A percentile compares a stretch with the other conserved stretches of the same genome.
Evolutionary conservation across 2,113 vertebrate genomes (phyloP).

Genomic region (Tupaia tana): DNA sequence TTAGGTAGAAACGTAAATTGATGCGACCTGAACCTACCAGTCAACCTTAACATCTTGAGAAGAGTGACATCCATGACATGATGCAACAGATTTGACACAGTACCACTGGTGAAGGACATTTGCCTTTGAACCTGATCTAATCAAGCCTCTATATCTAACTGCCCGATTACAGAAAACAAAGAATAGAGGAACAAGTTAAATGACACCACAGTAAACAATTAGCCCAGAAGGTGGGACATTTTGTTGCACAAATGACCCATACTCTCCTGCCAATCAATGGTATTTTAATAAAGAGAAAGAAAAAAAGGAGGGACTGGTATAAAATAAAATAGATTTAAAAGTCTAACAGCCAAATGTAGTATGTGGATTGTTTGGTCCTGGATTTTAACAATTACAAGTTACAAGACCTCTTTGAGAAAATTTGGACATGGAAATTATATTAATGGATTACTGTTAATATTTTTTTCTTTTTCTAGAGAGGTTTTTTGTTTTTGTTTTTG

Average conservation of each 20-base stretch:
- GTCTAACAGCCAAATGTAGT: neutral
- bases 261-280: conserved; percentile 6
- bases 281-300: neutral
- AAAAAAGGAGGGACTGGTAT: neutral
- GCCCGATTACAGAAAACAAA: neutral
- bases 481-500: too few relatives aligned
- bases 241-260: neutral
- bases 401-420: conserved; percentile 52
- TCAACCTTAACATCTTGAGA: conserved; percentile 39
- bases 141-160: neutral
- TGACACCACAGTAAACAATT: neutral
- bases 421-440: conserved; percentile 3
- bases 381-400: neutral
- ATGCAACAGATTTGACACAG: neutral
- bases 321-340: conserved; percentile 45
- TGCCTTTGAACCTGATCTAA: conserved; percentile 15
- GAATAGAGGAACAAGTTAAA: conserved; percentile 24
- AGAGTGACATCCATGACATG: neutral
- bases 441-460: conserved; percentile 36
- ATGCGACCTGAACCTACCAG: neutral
- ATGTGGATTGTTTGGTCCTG: neutral
- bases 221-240: neutral
- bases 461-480: neutral
- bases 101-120: neutral
- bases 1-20: neutral